These are phyloP conservation scores for Pygoscelis antarcticus DNA, from an alignment of 2,113 vertebrate species.

Conservation along the genomic window DNA sequence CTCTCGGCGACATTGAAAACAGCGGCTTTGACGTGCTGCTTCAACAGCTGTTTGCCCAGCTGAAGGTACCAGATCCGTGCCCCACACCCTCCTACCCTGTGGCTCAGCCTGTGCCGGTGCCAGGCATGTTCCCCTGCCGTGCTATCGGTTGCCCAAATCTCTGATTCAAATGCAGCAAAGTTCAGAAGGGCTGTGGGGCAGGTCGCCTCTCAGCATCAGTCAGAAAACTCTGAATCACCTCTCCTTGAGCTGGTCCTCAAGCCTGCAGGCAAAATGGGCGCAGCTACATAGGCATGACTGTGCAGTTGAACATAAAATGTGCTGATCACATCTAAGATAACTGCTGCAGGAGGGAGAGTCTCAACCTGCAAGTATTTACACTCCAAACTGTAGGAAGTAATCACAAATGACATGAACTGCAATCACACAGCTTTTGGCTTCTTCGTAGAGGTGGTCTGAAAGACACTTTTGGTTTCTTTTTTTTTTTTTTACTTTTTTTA, in stretches of 20 bases:
- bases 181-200: not conserved
- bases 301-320: not conserved
- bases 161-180: not conserved
- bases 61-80: constrained; percentile 73
- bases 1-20: constrained; percentile 72
- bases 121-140: not conserved
- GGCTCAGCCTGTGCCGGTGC: not conserved
- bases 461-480: not conserved
- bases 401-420: not conserved
- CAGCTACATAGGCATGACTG: not conserved
- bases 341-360: not conserved
- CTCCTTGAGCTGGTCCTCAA: not conserved
- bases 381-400: not conserved
- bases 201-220: not conserved
- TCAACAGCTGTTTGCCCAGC: constrained; percentile 67
- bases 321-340: not conserved
- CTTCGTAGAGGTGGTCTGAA: not conserved
- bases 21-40: constrained; percentile 72
- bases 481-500: not conserved
- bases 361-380: not conserved
- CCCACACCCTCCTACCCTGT: not conserved
- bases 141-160: not conserved
- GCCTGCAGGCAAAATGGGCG: not conserved
- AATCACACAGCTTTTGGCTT: not conserved
- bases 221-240: not conserved